phyloP scores from a whole-genome alignment of 2,797 vertebrate genomes.

The Argya squamiceps region DNA sequence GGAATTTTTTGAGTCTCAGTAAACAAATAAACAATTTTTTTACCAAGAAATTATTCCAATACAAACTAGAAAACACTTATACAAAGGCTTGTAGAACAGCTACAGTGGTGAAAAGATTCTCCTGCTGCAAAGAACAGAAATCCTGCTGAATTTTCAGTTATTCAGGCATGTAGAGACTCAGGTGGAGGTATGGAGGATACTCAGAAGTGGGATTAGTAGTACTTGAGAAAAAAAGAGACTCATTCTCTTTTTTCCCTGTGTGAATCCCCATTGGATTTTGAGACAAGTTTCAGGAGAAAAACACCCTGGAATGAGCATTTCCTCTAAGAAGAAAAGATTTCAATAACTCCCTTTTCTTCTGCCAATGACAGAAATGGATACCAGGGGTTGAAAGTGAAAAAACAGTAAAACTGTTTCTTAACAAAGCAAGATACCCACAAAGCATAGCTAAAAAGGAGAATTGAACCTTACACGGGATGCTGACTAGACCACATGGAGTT shows the following conservation, averaged over 20 bases:
- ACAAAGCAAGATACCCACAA: background rate
- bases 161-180: background rate
- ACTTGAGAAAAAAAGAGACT: background rate
- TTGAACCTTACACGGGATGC: background rate
- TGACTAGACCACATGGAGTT: background rate
- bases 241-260: background rate
- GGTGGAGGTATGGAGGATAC: background rate
- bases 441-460: background rate
- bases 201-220: background rate
- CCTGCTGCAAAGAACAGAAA: background rate
- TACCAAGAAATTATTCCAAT: background rate
- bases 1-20: background rate
- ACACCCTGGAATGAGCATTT: background rate
- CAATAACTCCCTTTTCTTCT: background rate
- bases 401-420: background rate
- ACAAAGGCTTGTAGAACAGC: background rate
- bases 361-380: background rate
- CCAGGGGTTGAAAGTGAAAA: background rate
- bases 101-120: background rate
- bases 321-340: background rate
- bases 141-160: background rate
- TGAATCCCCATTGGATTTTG: background rate
- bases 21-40: background rate
- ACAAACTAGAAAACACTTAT: background rate
- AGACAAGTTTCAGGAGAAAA: background rate